A percentile compares a stretch with the other conserved stretches of the same genome.
These are phyloP conservation scores for Crioceris asparagi DNA, from an alignment of 2,888 invertebrate species.

Conservation along the genomic window DNA sequence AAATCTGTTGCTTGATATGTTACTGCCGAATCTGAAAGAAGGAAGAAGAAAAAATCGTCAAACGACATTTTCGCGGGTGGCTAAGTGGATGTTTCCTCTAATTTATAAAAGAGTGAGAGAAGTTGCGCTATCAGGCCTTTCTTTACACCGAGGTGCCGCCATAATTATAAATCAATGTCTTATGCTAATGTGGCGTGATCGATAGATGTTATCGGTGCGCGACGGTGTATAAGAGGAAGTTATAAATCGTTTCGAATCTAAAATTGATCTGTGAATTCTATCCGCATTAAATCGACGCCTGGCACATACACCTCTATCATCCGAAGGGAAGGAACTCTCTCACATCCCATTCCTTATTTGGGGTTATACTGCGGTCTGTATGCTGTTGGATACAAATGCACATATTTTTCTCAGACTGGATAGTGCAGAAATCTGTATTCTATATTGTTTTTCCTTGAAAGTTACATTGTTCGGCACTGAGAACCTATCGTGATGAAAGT, in stretches of 20 bases:
- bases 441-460: too few relatives aligned
- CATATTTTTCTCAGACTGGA: too few relatives aligned
- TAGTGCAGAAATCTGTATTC: too few relatives aligned
- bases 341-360: too few relatives aligned
- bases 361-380: too few relatives aligned
- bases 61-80: too few relatives aligned
- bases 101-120: slow-evolving; percentile 22
- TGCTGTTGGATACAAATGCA: too few relatives aligned
- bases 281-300: slow-evolving; percentile 34
- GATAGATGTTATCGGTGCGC: slow-evolving; percentile 34
- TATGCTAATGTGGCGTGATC: slow-evolving; percentile 39
- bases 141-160: slow-evolving; percentile 15
- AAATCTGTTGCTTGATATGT: too few relatives aligned
- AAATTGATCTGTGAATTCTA: slow-evolving; percentile 39
- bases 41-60: too few relatives aligned
- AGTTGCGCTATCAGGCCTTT: slow-evolving; percentile 11
- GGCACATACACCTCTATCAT: slow-evolving; percentile 35
- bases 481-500: too few relatives aligned
- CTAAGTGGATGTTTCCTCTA: slow-evolving; percentile 23
- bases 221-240: slow-evolving; percentile 37
- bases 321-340: slow-evolving; percentile 17
- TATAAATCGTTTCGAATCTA: slow-evolving; percentile 40
- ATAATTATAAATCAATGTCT: slow-evolving; percentile 41
- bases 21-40: too few relatives aligned
- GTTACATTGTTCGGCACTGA: too few relatives aligned